Percentiles rank a stretch among this genome's conserved stretches.
Evolutionary conservation across 1,140 invertebrate species (phyloP).

Genomic region (Phenacoccus solenopsis): DNA sequence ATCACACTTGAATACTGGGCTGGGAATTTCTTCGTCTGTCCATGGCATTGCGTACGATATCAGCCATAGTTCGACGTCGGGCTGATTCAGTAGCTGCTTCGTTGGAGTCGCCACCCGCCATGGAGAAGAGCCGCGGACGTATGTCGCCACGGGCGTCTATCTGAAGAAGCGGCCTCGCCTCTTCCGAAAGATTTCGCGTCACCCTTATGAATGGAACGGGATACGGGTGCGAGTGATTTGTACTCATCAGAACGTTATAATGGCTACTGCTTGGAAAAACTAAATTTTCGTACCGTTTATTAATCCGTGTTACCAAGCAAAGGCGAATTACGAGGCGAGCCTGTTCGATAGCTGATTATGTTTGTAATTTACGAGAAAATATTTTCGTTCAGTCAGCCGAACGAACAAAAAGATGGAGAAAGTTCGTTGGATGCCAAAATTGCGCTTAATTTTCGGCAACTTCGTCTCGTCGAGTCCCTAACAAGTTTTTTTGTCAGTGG

Average conservation of each 20-base stretch:
- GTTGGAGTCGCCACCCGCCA: background rate
- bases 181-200: background rate
- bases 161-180: background rate
- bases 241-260: background rate
- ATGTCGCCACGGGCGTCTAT: slow-evolving; percentile 3
- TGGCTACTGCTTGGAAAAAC: background rate
- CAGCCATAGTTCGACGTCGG: background rate
- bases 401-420: too few relatives aligned
- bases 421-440: too few relatives aligned
- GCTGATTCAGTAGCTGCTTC: background rate
- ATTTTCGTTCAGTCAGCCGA: too few relatives aligned
- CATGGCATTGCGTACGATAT: background rate
- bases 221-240: background rate
- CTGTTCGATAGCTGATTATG: too few relatives aligned
- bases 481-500: too few relatives aligned
- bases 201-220: background rate
- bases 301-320: background rate
- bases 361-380: too few relatives aligned
- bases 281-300: too few relatives aligned
- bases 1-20: background rate
- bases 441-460: too few relatives aligned
- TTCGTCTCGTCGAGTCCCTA: too few relatives aligned
- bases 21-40: background rate
- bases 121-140: background rate
- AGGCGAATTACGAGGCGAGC: background rate